Conservation (phyloP, 2,113 vertebrate species). For the Sitta europaea region DNA sequence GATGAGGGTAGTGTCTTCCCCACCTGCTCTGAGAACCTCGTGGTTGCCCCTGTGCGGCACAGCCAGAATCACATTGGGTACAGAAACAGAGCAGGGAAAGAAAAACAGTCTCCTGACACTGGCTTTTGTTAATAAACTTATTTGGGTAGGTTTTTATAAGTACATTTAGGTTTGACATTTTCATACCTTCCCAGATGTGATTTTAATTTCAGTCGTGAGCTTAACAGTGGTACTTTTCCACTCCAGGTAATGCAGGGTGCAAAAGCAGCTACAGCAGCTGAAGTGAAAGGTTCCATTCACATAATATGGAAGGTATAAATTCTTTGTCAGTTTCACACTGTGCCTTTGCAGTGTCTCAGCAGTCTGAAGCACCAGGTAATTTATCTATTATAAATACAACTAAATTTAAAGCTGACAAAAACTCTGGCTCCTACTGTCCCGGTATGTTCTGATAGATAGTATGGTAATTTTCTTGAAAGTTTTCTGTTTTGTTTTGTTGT, state of each 20-base stretch:
- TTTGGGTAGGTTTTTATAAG: neutral
- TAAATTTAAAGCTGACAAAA: neutral
- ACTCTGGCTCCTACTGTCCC: fast-evolving
- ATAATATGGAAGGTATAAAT: no score
- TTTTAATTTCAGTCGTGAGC: neutral
- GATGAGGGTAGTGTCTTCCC: neutral
- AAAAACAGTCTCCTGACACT: neutral
- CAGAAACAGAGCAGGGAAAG: neutral
- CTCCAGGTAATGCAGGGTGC: neutral
- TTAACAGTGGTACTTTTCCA: neutral
- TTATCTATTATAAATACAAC: fast-evolving
- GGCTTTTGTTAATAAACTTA: neutral
- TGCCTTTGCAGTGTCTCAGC: neutral
- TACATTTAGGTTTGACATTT: neutral
- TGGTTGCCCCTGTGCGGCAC: neutral
- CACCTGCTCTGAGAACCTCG: fast-evolving
- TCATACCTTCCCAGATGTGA: fast-evolving
- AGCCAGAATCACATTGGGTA: fast-evolving
- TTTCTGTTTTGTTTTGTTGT: neutral
- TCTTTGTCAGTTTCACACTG: neutral
- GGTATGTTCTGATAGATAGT: neutral
- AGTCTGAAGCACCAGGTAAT: neutral
- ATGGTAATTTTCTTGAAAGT: neutral
- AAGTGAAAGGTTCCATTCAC: neutral
- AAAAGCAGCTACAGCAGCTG: neutral